phyloP scores from a whole-genome alignment of 2,888 invertebrate genomes.

The Bellardia pandia region DNA sequence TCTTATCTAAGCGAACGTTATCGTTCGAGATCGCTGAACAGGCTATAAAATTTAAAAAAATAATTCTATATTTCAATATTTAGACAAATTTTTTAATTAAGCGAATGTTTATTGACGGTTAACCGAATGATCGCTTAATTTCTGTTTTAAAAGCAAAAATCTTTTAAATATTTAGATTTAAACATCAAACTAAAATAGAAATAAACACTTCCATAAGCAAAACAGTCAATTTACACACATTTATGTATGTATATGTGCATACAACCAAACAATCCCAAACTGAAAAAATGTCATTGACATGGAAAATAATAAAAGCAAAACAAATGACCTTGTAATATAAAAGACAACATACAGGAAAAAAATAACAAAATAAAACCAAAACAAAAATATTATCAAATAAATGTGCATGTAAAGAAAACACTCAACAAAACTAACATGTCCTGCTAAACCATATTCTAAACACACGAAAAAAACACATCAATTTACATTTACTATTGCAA shows the following conservation, averaged over 20 bases:
- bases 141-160: too few relatives aligned
- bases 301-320: constrained; percentile 79
- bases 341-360: constrained; percentile 73
- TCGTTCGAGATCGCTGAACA: too few relatives aligned
- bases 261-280: background rate
- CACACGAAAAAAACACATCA: constrained; percentile 24
- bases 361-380: constrained; percentile 38
- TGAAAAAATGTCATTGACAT: constrained; percentile 73
- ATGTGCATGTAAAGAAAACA: constrained; percentile 7
- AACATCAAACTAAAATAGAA: background rate
- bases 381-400: constrained; percentile 52
- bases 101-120: too few relatives aligned
- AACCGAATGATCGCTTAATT: too few relatives aligned
- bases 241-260: too few relatives aligned
- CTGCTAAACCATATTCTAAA: constrained; percentile 70
- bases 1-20: too few relatives aligned
- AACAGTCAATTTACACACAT: background rate
- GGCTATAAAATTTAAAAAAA: too few relatives aligned
- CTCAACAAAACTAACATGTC: constrained; percentile 54
- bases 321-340: constrained; percentile 82
- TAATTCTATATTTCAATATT: too few relatives aligned
- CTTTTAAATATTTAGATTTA: background rate
- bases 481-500: constrained; percentile 30
- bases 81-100: too few relatives aligned
- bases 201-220: background rate